Evolutionary conservation across 2,888 invertebrate genomes (phyloP).

Genomic region (Lasioglossum villosulum): DNA sequence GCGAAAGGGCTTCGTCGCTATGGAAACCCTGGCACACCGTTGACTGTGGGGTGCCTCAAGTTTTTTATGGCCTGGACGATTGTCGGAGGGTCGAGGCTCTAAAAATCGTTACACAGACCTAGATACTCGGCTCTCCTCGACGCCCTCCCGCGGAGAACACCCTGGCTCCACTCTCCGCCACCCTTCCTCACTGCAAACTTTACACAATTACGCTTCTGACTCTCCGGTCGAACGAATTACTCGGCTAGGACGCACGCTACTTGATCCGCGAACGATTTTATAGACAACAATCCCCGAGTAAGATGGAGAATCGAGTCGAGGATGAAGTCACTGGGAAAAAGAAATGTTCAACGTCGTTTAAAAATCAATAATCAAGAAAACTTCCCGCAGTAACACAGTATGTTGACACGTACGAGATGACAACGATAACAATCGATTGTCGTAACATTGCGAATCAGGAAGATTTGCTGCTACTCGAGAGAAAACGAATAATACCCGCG

Average conservation of each 20-base stretch:
- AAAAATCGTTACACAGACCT: constrained; percentile 83
- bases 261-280: not conserved
- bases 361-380: not conserved
- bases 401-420: not conserved
- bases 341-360: not conserved
- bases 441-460: no score
- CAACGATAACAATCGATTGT: no score
- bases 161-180: not conserved
- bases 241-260: not conserved
- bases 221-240: not conserved
- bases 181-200: constrained; percentile 50
- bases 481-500: no score
- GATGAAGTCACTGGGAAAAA: not conserved
- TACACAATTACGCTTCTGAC: constrained; percentile 41
- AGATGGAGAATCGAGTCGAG: not conserved
- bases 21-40: constrained; percentile 78
- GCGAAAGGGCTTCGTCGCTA: constrained; percentile 80
- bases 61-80: constrained; percentile 80
- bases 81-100: constrained; percentile 78
- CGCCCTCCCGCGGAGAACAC: constrained; percentile 41
- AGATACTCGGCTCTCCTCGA: constrained; percentile 73
- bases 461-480: no score
- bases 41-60: constrained; percentile 78
- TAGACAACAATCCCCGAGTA: not conserved
- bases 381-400: no score